Percentiles rank a stretch among this genome's conserved stretches.
Conservation (phyloP, 2,113 vertebrate genomes). For the Arizona elegans region DNA sequence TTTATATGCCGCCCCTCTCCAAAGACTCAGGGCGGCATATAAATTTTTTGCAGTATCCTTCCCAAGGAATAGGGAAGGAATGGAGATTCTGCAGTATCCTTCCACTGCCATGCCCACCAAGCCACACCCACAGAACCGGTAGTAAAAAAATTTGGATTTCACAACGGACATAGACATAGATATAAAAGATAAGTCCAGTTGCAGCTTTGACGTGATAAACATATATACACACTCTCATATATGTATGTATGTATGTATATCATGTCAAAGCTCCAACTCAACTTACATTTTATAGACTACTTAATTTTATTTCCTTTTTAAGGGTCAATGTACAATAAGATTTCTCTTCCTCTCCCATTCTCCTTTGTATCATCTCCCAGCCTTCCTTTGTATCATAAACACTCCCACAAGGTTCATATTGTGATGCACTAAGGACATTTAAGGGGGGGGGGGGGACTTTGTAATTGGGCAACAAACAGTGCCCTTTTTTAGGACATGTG, state of each 20-base stretch:
- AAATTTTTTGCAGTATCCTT: too few relatives aligned
- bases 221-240: too few relatives aligned
- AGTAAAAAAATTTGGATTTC: too few relatives aligned
- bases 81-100: too few relatives aligned
- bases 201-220: too few relatives aligned
- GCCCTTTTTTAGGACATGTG: background rate
- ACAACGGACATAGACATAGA: background rate
- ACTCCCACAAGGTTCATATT: background rate
- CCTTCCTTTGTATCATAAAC: background rate
- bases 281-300: background rate
- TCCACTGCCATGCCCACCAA: too few relatives aligned
- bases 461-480: background rate
- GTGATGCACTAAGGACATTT: background rate
- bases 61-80: too few relatives aligned
- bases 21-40: too few relatives aligned
- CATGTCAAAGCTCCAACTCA: background rate
- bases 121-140: too few relatives aligned
- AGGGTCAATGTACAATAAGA: background rate
- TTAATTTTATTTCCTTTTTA: background rate
- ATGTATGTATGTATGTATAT: background rate
- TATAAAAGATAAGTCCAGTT: background rate
- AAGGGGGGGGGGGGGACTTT: background rate
- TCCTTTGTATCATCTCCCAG: too few relatives aligned
- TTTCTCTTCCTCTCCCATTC: background rate
- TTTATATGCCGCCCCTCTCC: too few relatives aligned